Conservation (phyloP, 2,888 invertebrate species). For the Zaprionus obscuricornis region DNA sequence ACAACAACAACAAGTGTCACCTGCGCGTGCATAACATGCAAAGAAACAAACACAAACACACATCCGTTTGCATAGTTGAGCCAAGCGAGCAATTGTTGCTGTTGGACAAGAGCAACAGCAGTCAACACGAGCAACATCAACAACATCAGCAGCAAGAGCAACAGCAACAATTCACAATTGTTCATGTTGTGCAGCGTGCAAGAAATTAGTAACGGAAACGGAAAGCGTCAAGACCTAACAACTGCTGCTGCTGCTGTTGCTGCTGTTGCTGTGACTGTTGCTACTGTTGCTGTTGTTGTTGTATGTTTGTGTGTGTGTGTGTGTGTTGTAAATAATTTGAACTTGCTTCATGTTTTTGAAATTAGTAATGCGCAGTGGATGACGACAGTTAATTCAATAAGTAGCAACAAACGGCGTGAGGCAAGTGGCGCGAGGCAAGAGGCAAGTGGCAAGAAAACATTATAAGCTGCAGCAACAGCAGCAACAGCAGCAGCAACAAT, state of each 20-base stretch:
- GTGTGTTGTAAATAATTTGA: slow-evolving; percentile 20
- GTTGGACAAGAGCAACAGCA: not conserved
- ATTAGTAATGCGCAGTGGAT: slow-evolving; percentile 41
- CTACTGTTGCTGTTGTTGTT: slow-evolving; percentile 6
- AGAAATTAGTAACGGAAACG: slow-evolving; percentile 71
- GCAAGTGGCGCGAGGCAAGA: slow-evolving; percentile 1
- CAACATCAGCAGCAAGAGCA: not conserved
- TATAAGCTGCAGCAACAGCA: not conserved
- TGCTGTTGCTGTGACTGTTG: slow-evolving; percentile 11
- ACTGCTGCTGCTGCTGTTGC: slow-evolving; percentile 34
- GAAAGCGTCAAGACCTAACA: slow-evolving; percentile 61
- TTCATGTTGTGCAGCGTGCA: slow-evolving; percentile 27
- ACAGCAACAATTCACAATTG: slow-evolving; percentile 22
- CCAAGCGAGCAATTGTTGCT: slow-evolving; percentile 2
- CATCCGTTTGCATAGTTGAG: slow-evolving; percentile 8
- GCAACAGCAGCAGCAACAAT: slow-evolving; percentile 6
- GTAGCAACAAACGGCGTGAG: slow-evolving; percentile 20
- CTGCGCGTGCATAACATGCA: too few species aligned
- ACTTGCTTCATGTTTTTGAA: slow-evolving; percentile 38
- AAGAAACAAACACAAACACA: slow-evolving; percentile 13
- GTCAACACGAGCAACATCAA: slow-evolving; percentile 1
- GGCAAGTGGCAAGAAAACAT: slow-evolving; percentile 7
- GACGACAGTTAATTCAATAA: slow-evolving; percentile 39
- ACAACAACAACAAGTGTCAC: slow-evolving; percentile 7
- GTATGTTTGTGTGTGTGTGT: slow-evolving; percentile 3